A percentile compares a stretch with the other conserved stretches of the same genome.
Conservation (phyloP, 2,888 invertebrate species). For the Phaonia tiefii region DNA sequence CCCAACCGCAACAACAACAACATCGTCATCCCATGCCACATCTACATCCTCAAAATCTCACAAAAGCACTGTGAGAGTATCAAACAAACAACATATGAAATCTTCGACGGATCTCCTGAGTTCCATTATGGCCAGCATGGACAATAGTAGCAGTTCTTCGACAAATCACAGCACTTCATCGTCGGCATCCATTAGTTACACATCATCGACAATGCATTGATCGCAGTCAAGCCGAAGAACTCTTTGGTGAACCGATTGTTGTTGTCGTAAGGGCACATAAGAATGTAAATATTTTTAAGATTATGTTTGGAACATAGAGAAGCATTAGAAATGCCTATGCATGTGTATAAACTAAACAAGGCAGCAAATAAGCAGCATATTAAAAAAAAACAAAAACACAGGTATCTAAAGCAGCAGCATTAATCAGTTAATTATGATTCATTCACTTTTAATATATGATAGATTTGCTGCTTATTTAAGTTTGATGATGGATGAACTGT, state of each 20-base stretch:
- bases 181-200: constrained; percentile 33
- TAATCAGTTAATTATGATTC: background rate
- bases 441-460: background rate
- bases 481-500: background rate
- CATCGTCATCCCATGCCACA: constrained; percentile 19
- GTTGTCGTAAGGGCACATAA: background rate
- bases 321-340: constrained; percentile 26
- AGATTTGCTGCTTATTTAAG: too few species aligned
- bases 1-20: constrained; percentile 10
- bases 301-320: constrained; percentile 3
- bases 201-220: constrained; percentile 53
- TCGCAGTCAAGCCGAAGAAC: background rate
- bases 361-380: constrained; percentile 18
- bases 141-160: constrained; percentile 68
- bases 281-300: constrained; percentile 35
- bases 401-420: background rate
- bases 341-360: background rate
- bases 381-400: too few species aligned
- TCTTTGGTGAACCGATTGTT: background rate
- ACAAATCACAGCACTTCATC: constrained; percentile 8
- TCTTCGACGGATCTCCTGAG: constrained; percentile 77
- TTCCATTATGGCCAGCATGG: constrained; percentile 81
- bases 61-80: constrained; percentile 53
- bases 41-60: constrained; percentile 56
- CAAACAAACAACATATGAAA: constrained; percentile 60